These are phyloP conservation scores for Sciurus vulgaris DNA, from an alignment of 2,797 vertebrate species.

Conservation along the genomic window DNA sequence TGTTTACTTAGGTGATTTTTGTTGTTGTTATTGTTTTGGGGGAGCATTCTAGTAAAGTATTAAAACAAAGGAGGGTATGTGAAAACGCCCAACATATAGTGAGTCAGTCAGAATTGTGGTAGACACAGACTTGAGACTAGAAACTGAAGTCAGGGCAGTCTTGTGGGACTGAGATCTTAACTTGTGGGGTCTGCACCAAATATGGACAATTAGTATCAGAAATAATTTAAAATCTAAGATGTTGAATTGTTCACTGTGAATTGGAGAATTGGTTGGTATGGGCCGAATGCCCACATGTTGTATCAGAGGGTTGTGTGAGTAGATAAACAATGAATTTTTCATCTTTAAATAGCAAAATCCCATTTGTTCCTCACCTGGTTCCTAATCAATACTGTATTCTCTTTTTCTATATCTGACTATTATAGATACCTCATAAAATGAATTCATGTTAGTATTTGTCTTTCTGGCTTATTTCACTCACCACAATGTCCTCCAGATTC, in stretches of 20 bases:
- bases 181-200: not conserved
- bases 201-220: not conserved
- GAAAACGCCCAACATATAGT: not conserved
- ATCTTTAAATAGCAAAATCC: not conserved
- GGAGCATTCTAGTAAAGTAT: not conserved
- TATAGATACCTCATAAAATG: not conserved
- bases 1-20: not conserved
- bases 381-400: not conserved
- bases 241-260: not conserved
- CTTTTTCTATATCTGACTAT: not conserved
- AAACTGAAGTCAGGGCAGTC: not conserved
- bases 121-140: not conserved
- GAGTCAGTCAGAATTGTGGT: not conserved
- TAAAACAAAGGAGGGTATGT: fast-evolving
- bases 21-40: not conserved
- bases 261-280: not conserved
- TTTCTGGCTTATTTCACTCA: not conserved
- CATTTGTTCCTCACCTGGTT: not conserved
- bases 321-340: not conserved
- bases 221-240: not conserved
- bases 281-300: not conserved
- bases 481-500: not conserved
- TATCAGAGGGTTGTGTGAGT: not conserved
- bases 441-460: not conserved
- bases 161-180: not conserved